phyloP scores from a whole-genome alignment of 2,888 invertebrate genomes.

The Mellilla xanthometata region DNA sequence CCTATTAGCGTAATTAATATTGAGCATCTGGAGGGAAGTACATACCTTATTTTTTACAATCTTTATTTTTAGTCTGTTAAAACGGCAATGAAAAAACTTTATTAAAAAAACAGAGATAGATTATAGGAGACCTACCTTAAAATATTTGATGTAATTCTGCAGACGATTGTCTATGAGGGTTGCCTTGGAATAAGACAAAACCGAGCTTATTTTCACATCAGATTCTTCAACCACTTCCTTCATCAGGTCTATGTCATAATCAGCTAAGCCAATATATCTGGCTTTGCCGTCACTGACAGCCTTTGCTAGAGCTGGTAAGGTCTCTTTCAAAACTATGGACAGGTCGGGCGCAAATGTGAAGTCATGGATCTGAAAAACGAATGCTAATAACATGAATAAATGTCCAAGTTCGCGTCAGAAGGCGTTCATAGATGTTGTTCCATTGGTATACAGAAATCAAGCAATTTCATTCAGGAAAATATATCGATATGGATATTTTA shows the following conservation, averaged over 20 bases:
- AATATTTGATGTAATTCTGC: conserved; percentile 87
- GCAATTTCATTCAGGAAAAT: too few relatives aligned
- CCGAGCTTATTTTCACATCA: conserved; percentile 84
- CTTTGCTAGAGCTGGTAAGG: conserved; percentile 90
- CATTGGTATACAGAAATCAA: too few relatives aligned
- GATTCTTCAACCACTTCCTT: conserved; percentile 88
- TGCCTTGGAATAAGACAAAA: conserved; percentile 91
- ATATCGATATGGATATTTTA: too few relatives aligned
- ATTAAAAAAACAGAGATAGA: neutral
- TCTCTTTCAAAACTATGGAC: conserved; percentile 91
- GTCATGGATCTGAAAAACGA: conserved; percentile 91
- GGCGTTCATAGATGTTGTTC: too few relatives aligned
- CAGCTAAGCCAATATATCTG: conserved; percentile 92
- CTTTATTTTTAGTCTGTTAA: conserved; percentile 4
- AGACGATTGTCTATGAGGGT: conserved; percentile 91
- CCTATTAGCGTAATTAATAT: too few relatives aligned
- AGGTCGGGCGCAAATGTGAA: conserved; percentile 91
- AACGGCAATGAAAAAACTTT: neutral
- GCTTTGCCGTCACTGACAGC: conserved; percentile 89
- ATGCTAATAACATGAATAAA: too few relatives aligned
- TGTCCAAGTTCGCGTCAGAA: too few relatives aligned
- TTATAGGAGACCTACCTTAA: conserved; percentile 82
- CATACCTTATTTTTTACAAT: too few relatives aligned
- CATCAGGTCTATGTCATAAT: conserved; percentile 90
- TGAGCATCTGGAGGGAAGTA: too few relatives aligned